Evolutionary conservation across 2,888 invertebrate species (phyloP).

Genomic region (Pollenia griseotomentosa): DNA sequence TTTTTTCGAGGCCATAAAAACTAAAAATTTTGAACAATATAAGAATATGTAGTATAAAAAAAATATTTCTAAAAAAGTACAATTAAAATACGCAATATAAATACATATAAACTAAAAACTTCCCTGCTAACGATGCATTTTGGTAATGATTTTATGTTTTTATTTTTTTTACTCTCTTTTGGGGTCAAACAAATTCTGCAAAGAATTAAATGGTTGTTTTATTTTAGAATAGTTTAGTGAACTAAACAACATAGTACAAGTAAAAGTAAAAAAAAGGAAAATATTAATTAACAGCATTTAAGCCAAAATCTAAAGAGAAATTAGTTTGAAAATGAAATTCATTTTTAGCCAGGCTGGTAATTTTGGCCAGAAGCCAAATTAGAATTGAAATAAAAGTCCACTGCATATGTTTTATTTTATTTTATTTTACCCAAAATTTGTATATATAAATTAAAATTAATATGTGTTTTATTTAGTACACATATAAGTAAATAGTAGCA

Average conservation of each 20-base stretch:
- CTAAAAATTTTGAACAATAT: slow-evolving; percentile 8
- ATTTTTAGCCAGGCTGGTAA: neutral
- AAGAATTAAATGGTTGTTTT: slow-evolving; percentile 2
- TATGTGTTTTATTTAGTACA: neutral
- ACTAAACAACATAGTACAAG: too few relatives aligned
- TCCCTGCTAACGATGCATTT: neutral
- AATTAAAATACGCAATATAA: too few relatives aligned
- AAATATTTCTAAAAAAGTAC: neutral
- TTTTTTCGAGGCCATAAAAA: neutral
- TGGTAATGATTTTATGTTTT: neutral
- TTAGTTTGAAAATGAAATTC: neutral
- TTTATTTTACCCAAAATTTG: neutral
- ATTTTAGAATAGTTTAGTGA: too few relatives aligned
- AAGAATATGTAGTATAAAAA: neutral
- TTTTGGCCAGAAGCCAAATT: slow-evolving; percentile 46
- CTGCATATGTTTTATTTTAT: slow-evolving; percentile 18
- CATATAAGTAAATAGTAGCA: too few relatives aligned
- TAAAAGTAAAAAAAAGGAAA: neutral
- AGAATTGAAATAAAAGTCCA: neutral
- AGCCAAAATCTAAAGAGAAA: slow-evolving; percentile 32
- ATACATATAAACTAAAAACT: too few relatives aligned
- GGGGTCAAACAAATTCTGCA: slow-evolving; percentile 13
- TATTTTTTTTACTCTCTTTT: neutral
- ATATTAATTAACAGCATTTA: slow-evolving; percentile 56
- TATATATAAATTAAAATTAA: too few relatives aligned